These are phyloP conservation scores for Orthosia gracilis DNA, from an alignment of 2,888 invertebrate species.

Conservation along the genomic window DNA sequence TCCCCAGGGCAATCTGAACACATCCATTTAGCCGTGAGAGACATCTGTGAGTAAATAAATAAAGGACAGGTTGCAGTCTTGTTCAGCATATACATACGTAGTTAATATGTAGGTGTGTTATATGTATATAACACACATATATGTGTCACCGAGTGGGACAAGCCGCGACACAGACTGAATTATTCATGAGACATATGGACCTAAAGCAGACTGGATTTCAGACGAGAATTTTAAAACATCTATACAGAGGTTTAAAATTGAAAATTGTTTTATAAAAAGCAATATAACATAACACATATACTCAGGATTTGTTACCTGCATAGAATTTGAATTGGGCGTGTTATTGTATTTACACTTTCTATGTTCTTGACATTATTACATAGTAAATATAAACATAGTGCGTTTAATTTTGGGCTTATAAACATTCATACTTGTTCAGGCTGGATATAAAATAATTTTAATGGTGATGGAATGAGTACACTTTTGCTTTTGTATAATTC, in stretches of 20 bases:
- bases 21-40: conserved; percentile 61
- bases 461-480: not conserved
- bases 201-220: conserved; percentile 90
- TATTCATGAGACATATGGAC: conserved; percentile 91
- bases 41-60: conserved; percentile 55
- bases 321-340: conserved; percentile 53
- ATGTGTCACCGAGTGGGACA: conserved; percentile 84
- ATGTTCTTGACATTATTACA: not conserved
- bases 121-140: conserved; percentile 71
- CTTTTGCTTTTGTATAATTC: not conserved
- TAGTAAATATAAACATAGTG: not conserved
- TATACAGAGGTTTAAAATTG: conserved; percentile 86
- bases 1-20: conserved; percentile 63
- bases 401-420: not conserved
- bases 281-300: conserved; percentile 72
- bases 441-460: not conserved
- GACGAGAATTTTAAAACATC: conserved; percentile 89
- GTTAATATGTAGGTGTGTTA: conserved; percentile 68
- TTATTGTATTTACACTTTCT: not conserved
- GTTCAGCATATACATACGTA: conserved; percentile 55
- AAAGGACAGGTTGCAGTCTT: conserved; percentile 67
- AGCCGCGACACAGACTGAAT: conserved; percentile 85
- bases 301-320: conserved; percentile 62
- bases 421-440: not conserved
- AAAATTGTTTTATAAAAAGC: conserved; percentile 84